Evolutionary conservation across 2,888 invertebrate genomes (phyloP), one percentile per base, ranked within the genome.

Genomic region (Agonopterix subpropinquella): DNA sequence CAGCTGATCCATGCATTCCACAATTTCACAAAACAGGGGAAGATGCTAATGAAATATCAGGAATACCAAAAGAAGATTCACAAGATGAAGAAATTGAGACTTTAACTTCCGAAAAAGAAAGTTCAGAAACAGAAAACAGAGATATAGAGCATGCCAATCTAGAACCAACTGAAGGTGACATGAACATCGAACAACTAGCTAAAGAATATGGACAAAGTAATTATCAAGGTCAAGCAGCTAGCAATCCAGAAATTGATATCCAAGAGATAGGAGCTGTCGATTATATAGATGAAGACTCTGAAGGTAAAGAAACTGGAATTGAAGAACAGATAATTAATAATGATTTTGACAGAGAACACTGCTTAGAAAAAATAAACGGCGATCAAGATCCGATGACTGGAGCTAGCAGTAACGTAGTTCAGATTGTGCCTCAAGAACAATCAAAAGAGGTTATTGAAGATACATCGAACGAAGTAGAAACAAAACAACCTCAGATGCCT

Each of bases 391-490:
- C 39, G 5, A 11, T 8, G 18, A 36, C 49, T n/a, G 48, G 46
- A 41, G 11, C 50, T 5, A 51, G 35, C 28, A 42, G 53, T 43
- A 46, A 44, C 18, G 36, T n/a, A n/a, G 11, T 41, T 41, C 35
- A 43, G 11, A 35, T 46, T 11, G 13, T 11, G n/a, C 9, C 39
- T 13, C 13, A 10, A 45, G 45, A 39, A 39, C 39, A 39, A n/a
- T 39, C 39, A 10, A 39, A 39, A 39, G 39, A 39, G n/a, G n/a
- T 39, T 10, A 39, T n/a, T 39, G 10, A 9, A 39, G 39, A 39
- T 39, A 39, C 39, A 39, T 39, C 39, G 9, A 39, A 28, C 28
- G 28, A 28, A 28, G 28, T 28, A 28, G 28, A 28, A 28, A 28
- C 28, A 28, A 28, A 7, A 28, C 4, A 28, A 28, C 28, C 28